Conservation (phyloP, 2,797 vertebrate genomes). For the Halcyon smyrnensis region DNA sequence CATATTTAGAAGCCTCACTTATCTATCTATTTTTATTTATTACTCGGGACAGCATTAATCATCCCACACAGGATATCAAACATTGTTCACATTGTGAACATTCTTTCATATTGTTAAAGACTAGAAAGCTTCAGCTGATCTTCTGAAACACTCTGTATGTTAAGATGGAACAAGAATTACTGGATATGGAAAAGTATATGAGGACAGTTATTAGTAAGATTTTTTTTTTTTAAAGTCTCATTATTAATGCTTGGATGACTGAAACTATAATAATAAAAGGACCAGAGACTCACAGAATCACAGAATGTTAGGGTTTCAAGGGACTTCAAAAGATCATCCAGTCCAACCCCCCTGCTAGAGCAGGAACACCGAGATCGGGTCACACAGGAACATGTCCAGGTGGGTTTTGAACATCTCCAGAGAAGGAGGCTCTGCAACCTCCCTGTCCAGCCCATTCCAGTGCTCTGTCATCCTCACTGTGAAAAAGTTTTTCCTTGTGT, state of each 20-base stretch:
- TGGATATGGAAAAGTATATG: background rate
- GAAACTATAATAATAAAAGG: background rate
- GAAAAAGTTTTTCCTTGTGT: too few species aligned
- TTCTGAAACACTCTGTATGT: background rate
- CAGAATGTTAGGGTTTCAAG: too few species aligned
- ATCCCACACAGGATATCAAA: background rate
- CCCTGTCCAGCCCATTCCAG: too few species aligned
- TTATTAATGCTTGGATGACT: background rate
- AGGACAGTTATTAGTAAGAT: background rate
- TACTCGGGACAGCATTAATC: background rate
- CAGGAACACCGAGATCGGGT: too few species aligned
- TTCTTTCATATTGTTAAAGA: background rate
- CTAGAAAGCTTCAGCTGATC: background rate
- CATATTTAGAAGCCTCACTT: background rate
- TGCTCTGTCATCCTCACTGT: too few species aligned
- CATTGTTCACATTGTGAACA: background rate
- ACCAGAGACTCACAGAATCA: background rate
- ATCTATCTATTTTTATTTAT: background rate
- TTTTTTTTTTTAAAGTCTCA: too few species aligned
- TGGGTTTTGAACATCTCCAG: too few species aligned
- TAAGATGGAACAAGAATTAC: background rate
- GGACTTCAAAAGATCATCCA: too few species aligned
- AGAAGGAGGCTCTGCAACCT: too few species aligned
- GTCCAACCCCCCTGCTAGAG: too few species aligned
- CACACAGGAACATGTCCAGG: too few species aligned